phyloP scores from a whole-genome alignment of 2,888 invertebrate genomes.

The Ophion obscuratus region DNA sequence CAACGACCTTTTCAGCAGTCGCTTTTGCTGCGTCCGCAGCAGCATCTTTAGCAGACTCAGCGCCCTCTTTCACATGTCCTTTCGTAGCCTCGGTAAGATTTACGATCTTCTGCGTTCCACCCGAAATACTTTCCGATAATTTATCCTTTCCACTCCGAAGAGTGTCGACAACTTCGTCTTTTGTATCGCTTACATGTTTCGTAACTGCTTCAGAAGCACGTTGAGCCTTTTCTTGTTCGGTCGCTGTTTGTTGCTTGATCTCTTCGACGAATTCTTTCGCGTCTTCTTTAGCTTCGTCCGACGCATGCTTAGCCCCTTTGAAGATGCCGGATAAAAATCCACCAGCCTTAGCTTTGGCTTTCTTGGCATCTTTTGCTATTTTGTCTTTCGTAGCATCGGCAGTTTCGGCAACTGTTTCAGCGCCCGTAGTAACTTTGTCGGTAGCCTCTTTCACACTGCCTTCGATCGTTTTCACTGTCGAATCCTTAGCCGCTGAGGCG shows the following conservation, averaged over 20 bases:
- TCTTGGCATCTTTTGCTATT: constrained; percentile 66
- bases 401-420: constrained; percentile 43
- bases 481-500: constrained; percentile 42
- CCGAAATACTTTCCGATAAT: constrained; percentile 44
- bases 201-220: constrained; percentile 56
- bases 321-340: constrained; percentile 72
- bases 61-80: constrained; percentile 70
- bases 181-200: constrained; percentile 52
- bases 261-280: constrained; percentile 70
- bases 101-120: constrained; percentile 73
- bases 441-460: constrained; percentile 58
- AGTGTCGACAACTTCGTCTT: constrained; percentile 66
- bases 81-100: constrained; percentile 83
- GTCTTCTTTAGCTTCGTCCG: constrained; percentile 75
- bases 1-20: constrained; percentile 83
- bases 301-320: constrained; percentile 80
- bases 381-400: constrained; percentile 80
- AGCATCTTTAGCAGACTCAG: constrained; percentile 81
- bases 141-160: constrained; percentile 55
- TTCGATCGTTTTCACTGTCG: constrained; percentile 82
- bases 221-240: constrained; percentile 55
- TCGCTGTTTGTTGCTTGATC: constrained; percentile 67
- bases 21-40: constrained; percentile 75
- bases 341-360: constrained; percentile 67
- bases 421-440: constrained; percentile 38